Conservation (phyloP, 64 coral and sea anemone genomes). For the Montipora sp. region DNA sequence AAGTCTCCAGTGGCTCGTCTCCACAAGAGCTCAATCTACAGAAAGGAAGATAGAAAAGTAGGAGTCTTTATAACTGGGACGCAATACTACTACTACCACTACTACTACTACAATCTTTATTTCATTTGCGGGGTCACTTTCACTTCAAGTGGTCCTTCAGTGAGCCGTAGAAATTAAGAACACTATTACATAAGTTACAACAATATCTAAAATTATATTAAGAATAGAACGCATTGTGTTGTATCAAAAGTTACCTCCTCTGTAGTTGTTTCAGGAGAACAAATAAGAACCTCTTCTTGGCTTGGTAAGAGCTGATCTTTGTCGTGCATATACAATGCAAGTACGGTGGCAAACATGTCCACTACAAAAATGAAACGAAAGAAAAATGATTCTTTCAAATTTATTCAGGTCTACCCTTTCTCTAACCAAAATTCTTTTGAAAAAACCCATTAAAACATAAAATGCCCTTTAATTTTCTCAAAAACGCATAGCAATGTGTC, state of each 20-base stretch:
- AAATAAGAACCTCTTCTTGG: slow-evolving; percentile 52
- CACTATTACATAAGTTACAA: too few species aligned
- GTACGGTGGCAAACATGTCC: slow-evolving; percentile 44
- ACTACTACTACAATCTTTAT: too few species aligned
- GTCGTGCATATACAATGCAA: slow-evolving; percentile 60
- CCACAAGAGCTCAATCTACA: slow-evolving; percentile 85
- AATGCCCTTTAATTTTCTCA: too few species aligned
- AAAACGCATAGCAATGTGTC: too few species aligned
- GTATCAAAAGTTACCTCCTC: slow-evolving; percentile 40
- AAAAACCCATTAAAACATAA: too few species aligned
- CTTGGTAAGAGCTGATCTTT: slow-evolving; percentile 33
- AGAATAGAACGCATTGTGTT: too few species aligned
- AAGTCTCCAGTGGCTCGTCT: slow-evolving; percentile 76
- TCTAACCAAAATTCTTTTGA: neutral
- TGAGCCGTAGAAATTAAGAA: too few species aligned
- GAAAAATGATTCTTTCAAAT: neutral
- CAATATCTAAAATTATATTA: too few species aligned
- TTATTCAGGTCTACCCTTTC: neutral
- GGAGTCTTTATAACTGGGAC: too few species aligned
- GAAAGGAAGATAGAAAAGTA: neutral
- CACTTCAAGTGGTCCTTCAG: too few species aligned
- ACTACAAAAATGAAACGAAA: neutral
- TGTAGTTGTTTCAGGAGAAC: slow-evolving; percentile 54
- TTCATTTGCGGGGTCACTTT: too few species aligned
- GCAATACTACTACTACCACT: too few species aligned